phyloP scores from a whole-genome alignment of 1,140 invertebrate species.

The Neodiprion fabricii region DNA sequence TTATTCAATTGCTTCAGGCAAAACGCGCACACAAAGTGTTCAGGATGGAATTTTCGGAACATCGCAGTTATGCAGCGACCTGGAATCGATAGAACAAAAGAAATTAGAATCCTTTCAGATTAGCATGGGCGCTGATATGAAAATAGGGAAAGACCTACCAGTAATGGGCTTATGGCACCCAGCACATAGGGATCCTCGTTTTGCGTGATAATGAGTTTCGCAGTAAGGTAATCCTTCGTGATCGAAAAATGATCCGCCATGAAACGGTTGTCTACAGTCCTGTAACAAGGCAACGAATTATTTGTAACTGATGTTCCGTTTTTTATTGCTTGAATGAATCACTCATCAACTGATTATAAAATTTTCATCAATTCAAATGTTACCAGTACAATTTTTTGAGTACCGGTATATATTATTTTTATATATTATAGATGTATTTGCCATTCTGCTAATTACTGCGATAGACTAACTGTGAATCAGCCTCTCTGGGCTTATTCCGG shows the following conservation, averaged over 20 bases:
- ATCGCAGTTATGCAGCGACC: constrained; percentile 98
- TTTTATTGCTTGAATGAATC: not conserved
- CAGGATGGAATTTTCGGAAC: constrained; percentile 98
- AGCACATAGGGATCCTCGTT: constrained; percentile 94
- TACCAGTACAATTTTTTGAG: too few species aligned
- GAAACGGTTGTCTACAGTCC: constrained; percentile 93
- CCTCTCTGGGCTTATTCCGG: too few species aligned
- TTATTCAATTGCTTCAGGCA: constrained; percentile 97
- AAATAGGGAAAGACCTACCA: constrained; percentile 55
- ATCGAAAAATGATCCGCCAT: constrained; percentile 93
- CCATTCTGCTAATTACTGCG: too few species aligned
- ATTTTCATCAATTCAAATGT: too few species aligned
- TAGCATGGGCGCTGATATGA: not conserved
- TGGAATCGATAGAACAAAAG: constrained; percentile 50
- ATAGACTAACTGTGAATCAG: too few species aligned
- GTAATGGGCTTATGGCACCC: constrained; percentile 97
- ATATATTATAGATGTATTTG: too few species aligned
- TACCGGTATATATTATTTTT: too few species aligned
- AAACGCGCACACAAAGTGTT: constrained; percentile 98
- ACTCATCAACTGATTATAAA: too few species aligned
- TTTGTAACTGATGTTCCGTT: constrained; percentile 13
- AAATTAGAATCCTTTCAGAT: not conserved
- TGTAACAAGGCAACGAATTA: constrained; percentile 60
- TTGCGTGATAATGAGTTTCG: constrained; percentile 97
- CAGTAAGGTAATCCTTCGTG: constrained; percentile 97